Base-by-base conservation (phyloP, 2,888 invertebrate species). In the Netelia virgata region DNA sequence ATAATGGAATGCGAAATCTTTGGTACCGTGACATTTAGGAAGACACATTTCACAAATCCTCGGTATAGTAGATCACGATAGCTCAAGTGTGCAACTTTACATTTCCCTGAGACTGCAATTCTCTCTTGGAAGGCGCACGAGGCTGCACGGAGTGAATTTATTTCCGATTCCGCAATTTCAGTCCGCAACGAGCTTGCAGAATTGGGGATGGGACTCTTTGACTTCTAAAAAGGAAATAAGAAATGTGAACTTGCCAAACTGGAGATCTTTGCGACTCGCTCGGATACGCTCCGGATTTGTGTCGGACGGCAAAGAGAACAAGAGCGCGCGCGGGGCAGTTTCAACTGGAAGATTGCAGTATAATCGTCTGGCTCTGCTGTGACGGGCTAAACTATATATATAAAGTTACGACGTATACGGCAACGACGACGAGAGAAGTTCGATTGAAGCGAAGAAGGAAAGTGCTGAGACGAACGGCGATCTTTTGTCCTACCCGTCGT, bases 291-390 rank as follows among this genome's bases (percentile, higher is more conserved):
- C 36, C 10, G 28, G 69, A 47, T 36, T 50, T 18, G 41, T 23
- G 20, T 47, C 36, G 14, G 28, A 68, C 41, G 8, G 77, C 23
- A 41, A 28, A 28, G n/a, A 6, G n/a, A 5, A n/a, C 8, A 50
- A 11, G n/a, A 53, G 3, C 6, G 61, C 16, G 64, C 41, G n/a
- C 18, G 61, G 10, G 69, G 43, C 68, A 77, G 82, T 69, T 82
- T 68, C 61, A 69, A 57, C 69, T 83, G 87, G 88, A 89, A 90
- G 89, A 90, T 91, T 90, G 90, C 89, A 88, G 88, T 86, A 89
- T 90, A 91, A 91, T 91, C 90, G 90, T 87, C 89, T 86, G 87
- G 85, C 74, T 36, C 6, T 36, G 36, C 36, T 36, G 36, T 36
- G 36, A 36, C 36, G 36, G 36, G 8, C 36, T 36, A 36, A 36